Evolutionary conservation across 2,113 vertebrate species (phyloP), one percentile per base, ranked within the genome.

Genomic region (Eublepharis macularius): DNA sequence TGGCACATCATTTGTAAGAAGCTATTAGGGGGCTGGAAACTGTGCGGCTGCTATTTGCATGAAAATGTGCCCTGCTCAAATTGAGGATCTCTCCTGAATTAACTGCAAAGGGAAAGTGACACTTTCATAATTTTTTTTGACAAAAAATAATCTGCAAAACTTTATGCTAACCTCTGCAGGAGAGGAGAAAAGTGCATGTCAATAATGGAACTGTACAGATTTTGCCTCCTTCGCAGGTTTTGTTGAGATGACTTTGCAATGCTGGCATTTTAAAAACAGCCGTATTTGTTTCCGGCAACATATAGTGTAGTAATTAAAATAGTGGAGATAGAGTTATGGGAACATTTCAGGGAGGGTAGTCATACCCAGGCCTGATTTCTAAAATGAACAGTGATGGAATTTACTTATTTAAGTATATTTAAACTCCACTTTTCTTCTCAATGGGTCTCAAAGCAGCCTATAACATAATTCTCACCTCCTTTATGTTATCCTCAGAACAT

Each of bases 1-100:
- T 99, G 98, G 98, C 97, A 98, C 98, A 98, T 99, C 98, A 99
- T 99, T 99, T 99, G 98, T 99, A 98, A 99, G 98, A 98, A 98
- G 98, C 98, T 99, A 99, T 99, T 99, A 99, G 97, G 96, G 97
- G 97, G 96, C 95, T 97, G 97, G 96, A 98, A 98, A 98, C 96
- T 97, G 97, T 96, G 94, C 94, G 94, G 95, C 95, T 93, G 93
- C 60, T 98, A 99, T 99, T 99, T 99, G 98, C 98, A 99, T 99
- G 97, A 98, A 98, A 98, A 99, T 99, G 98, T 97, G 95, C 95
- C 96, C 96, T 95, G 96, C 97, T 98, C 92, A 84, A 97, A 98
- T 96, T 94, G 97, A 97, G 96, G 97, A 98, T 97, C 96, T 95
- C 96, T 97, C 95, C 94, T 96, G 98, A 98, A 97, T 97, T 97